Conservation (phyloP, 2,113 vertebrate species). For the Emydura subglobosa region DNA sequence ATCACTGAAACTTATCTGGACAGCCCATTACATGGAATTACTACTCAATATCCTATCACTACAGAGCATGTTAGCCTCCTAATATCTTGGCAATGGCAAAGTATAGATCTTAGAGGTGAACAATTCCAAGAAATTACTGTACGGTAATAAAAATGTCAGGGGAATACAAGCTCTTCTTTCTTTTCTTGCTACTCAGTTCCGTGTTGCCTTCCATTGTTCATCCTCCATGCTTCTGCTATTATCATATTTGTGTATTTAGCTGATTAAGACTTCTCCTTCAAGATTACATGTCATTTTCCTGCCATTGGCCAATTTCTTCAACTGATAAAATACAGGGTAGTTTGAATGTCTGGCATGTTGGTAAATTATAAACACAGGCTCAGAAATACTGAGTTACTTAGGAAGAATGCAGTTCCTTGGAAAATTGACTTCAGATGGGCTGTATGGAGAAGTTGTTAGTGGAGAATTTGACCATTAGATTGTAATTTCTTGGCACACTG, state of each 20-base stretch:
- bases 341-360: slow-evolving; percentile 1
- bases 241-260: not conserved
- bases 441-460: slow-evolving; percentile 48
- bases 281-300: not conserved
- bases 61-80: not conserved
- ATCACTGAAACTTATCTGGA: not conserved
- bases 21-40: rapidly evolving
- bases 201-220: not conserved
- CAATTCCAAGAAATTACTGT: not conserved
- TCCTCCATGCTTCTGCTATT: rapidly evolving
- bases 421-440: slow-evolving; percentile 44
- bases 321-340: not conserved
- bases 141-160: not conserved
- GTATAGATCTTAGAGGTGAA: not conserved
- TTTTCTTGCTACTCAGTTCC: not conserved
- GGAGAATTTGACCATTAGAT: slow-evolving; percentile 10
- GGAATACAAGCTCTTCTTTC: not conserved
- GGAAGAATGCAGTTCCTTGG: slow-evolving; percentile 24
- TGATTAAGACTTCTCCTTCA: not conserved
- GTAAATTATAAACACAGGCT: not conserved
- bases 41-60: not conserved
- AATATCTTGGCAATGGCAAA: not conserved
- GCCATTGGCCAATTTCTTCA: not conserved
- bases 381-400: slow-evolving; percentile 26
- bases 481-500: slow-evolving; percentile 2